phyloP scores from a whole-genome alignment of 2,888 invertebrate species.

The Cephus rjabovi region DNA sequence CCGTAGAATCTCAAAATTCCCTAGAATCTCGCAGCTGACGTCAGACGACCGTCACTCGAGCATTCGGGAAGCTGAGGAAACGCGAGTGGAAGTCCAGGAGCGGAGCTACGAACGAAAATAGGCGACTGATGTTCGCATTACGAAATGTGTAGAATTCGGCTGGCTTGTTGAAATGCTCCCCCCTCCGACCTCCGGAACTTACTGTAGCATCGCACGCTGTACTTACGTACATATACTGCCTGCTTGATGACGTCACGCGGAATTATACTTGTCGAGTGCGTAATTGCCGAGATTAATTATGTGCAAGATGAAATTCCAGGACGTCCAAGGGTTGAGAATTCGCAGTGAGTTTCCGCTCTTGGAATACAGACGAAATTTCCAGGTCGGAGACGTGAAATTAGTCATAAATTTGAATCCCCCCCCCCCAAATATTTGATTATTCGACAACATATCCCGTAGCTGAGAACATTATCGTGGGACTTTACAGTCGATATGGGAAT shows the following conservation, averaged over 20 bases:
- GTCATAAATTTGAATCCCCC: neutral
- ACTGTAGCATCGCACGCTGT: slow-evolving; percentile 7
- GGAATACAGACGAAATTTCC: neutral
- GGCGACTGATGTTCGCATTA: neutral
- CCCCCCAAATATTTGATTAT: neutral
- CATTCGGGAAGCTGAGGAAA: neutral
- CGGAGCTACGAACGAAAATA: neutral
- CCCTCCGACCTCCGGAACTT: neutral
- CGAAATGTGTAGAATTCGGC: slow-evolving; percentile 11
- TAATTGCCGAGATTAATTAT: slow-evolving; percentile 62
- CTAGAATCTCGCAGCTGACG: neutral
- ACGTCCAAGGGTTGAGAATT: slow-evolving; percentile 42
- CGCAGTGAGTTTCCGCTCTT: slow-evolving; percentile 16
- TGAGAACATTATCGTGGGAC: neutral
- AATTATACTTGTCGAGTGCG: slow-evolving; percentile 52
- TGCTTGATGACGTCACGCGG: slow-evolving; percentile 13
- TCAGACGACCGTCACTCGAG: neutral
- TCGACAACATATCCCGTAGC: neutral
- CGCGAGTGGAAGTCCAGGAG: neutral
- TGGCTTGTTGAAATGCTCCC: slow-evolving; percentile 4
- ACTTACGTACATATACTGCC: slow-evolving; percentile 5
- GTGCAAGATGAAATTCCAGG: slow-evolving; percentile 60
- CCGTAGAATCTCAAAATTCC: neutral
- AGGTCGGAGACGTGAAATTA: neutral
- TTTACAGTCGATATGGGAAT: neutral